These are phyloP conservation scores for Acanthis flammea DNA, from an alignment of 2,797 vertebrate genomes.

Conservation along the genomic window DNA sequence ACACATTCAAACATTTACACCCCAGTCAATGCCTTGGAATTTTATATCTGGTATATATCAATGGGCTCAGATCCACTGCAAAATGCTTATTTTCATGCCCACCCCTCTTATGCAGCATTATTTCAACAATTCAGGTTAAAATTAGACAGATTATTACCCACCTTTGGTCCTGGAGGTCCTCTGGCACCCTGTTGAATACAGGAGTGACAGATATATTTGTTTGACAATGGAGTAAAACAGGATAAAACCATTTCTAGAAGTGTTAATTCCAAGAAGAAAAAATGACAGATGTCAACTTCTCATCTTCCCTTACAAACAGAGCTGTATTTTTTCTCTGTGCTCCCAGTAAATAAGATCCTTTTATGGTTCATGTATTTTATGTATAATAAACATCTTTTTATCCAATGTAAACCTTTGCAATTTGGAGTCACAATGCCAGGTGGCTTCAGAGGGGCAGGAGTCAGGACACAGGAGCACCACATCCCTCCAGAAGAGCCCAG, in stretches of 20 bases:
- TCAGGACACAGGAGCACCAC: neutral
- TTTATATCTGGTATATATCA: neutral
- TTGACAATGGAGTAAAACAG: neutral
- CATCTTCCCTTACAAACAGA: neutral
- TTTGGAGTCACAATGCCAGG: neutral
- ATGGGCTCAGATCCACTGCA: neutral
- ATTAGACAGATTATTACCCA: constrained; percentile 27
- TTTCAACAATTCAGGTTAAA: neutral
- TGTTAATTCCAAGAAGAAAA: neutral
- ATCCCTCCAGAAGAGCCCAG: neutral
- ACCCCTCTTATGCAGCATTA: neutral
- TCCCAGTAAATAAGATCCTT: neutral
- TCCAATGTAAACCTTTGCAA: neutral
- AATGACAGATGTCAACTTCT: neutral
- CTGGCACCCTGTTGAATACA: constrained; percentile 77
- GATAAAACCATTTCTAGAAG: neutral
- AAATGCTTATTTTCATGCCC: neutral
- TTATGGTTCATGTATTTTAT: neutral
- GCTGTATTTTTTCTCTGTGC: neutral
- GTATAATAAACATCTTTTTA: neutral
- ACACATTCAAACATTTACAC: neutral
- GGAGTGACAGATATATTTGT: neutral
- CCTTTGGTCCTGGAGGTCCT: constrained; percentile 85
- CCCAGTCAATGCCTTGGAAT: neutral
- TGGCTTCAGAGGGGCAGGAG: neutral